Evolutionary conservation across 2,797 vertebrate species (phyloP).

Genomic region (Spizella passerina): DNA sequence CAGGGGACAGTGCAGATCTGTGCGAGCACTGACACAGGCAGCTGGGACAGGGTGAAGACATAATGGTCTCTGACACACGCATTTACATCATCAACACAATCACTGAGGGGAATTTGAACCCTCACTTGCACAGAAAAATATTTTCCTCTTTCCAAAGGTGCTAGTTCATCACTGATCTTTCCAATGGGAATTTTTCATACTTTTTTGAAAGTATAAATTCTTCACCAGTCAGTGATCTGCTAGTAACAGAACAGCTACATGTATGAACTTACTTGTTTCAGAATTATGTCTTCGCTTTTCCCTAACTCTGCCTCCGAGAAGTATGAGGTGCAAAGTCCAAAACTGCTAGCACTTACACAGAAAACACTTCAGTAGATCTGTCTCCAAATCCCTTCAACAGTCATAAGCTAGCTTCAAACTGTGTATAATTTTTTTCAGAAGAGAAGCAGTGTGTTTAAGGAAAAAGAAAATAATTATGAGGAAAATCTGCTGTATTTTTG

Average conservation of each 20-base stretch:
- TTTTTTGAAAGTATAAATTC: background rate
- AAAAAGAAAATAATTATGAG: background rate
- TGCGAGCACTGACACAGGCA: fast-evolving
- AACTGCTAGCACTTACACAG: background rate
- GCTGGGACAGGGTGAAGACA: background rate
- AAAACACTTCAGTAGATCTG: background rate
- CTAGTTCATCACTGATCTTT: background rate
- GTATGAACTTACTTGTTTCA: background rate
- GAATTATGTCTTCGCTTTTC: background rate
- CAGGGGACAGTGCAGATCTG: fast-evolving
- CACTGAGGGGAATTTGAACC: background rate
- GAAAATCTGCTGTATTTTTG: background rate
- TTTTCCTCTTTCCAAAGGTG: background rate
- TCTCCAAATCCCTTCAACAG: background rate
- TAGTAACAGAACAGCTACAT: background rate
- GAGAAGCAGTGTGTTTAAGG: background rate
- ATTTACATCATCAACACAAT: background rate
- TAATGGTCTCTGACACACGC: background rate
- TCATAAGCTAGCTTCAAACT: background rate
- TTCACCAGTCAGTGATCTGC: background rate
- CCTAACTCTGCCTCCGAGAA: background rate
- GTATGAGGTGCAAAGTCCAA: background rate
- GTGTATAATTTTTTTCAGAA: background rate
- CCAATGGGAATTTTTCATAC: background rate
- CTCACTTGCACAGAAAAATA: background rate